Evolutionary conservation across 2,113 vertebrate genomes (phyloP), one percentile per base, ranked within the genome.

Genomic region (Zapus hudsonius): DNA sequence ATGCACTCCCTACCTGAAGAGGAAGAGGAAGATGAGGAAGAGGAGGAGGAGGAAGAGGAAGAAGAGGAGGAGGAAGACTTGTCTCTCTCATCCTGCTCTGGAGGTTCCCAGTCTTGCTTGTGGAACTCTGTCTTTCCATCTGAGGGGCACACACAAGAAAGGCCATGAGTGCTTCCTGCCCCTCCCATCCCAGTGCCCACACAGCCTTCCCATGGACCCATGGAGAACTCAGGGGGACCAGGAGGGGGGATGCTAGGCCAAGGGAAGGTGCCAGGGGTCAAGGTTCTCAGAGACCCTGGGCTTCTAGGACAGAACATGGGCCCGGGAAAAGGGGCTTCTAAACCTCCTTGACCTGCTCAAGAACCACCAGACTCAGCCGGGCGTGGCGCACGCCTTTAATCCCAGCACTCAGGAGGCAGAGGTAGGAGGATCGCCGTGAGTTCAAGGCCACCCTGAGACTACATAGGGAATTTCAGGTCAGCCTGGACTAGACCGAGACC

Each of bases 1-100:
- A 22, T 72, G 36, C 87, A 91, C 85, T 91, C 78, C 85, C 19
- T 96, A 97, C 97, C 97, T 95, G 97, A 96, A 5, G 93, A 96
- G 22, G 95, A 96, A 16, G 93, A 95, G 0, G 96, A 96, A 0
- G 94, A 96, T 0, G 94, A 96, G 0, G 95, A 95, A 0, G 96
- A 96, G 0, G 94, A 94, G 0, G 95, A 94, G 0, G 96, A 92
- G 0, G 94, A 95, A 0, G 95, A 95, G 0, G 86, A 89, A 0
- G 94, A 96, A 0, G 92, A 96, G 6, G 94, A 96, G 22, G 90
- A 91, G 0, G 89, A 95, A 4, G 89, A 82, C 55, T 96, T 92
- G 38, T 91, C 42, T 94, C n/a, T 95, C 52, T 94, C 52, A 70
- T 73, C 1, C 7, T 44, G 70, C 67, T 66, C 75, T 33, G 4